Base-by-base conservation (phyloP, 2,888 invertebrate genomes). In the Agrochola macilenta region DNA sequence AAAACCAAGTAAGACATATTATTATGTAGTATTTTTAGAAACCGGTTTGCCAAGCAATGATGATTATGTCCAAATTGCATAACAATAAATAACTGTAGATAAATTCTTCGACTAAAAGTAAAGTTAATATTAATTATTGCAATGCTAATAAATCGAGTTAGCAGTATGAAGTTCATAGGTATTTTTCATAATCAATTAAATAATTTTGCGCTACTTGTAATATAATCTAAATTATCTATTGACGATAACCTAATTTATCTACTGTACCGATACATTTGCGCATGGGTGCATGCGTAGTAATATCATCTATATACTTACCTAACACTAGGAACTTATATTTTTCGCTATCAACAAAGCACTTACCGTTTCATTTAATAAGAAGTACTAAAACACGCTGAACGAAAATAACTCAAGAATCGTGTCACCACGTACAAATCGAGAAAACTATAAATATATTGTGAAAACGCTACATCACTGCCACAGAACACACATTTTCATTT, bases 331-430 rank as follows among this genome's bases (percentile, higher is more conserved):
- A 20, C 26, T 5, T 61, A 30, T 17, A 39, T 43, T 26, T 61
- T 58, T 43, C 7, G 60, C n/a, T 39, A 58, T 64, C 58, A 71
- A 78, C 49, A 43, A 73, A 69, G 23, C 26, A 89, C 88, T 88
- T 73, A 89, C 89, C 86, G 84, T 87, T 71, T 87, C 89, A 89
- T 89, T 89, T 87, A 88, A 79, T 69, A 71, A 60, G 74, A 75
- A 74, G 77, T 64, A 57, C 49, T 46, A 74, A 81, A 76, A 79
- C 58, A 73, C 70, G 26, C 14, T 23, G 58, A 58, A 75, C 81
- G 23, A 79, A 88, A 88, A 88, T 89, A 89, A 76, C 79, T 77
- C 84, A 23, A n/a, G 65, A 85, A 81, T 64, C n/a, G 80, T 86
- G 83, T 86, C 88, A 88, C 69, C 76, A 74, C 72, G 63, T 60